Evolutionary conservation across 2,888 invertebrate species (phyloP).

Genomic region (Synergus japonicus): DNA sequence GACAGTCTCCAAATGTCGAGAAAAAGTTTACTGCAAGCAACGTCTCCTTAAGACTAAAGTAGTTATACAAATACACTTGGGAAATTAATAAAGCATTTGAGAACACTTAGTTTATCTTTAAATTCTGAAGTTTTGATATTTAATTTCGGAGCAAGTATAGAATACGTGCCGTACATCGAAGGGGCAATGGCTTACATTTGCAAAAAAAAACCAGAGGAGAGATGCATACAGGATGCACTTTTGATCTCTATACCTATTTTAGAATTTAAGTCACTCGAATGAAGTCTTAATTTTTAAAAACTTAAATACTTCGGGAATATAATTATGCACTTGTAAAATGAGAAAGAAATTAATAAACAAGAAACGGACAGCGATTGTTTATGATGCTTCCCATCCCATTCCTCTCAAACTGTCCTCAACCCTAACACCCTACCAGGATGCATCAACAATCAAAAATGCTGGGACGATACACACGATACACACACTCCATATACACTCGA

Average conservation of each 20-base stretch:
- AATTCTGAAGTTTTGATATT: slow-evolving; percentile 8
- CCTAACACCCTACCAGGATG: neutral
- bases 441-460: slow-evolving; percentile 2
- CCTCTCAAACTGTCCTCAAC: neutral
- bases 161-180: slow-evolving; percentile 18
- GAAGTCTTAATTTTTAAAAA: neutral
- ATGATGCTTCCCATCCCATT: neutral
- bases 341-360: neutral
- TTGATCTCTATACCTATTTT: slow-evolving; percentile 7
- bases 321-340: neutral
- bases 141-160: slow-evolving; percentile 23
- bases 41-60: neutral
- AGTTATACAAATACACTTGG: slow-evolving; percentile 12
- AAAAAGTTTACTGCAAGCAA: slow-evolving; percentile 25
- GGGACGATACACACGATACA: too few species aligned
- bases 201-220: slow-evolving; percentile 35
- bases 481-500: too few species aligned
- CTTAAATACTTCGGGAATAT: neutral
- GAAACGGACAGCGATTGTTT: neutral
- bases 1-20: slow-evolving; percentile 12
- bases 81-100: neutral
- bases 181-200: slow-evolving; percentile 26
- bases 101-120: neutral
- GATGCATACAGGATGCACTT: slow-evolving; percentile 28
- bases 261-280: neutral